Percentiles rank a stretch among this genome's conserved stretches.
Conservation (phyloP, 2,113 vertebrate species). For the Ciconia boyciana region DNA sequence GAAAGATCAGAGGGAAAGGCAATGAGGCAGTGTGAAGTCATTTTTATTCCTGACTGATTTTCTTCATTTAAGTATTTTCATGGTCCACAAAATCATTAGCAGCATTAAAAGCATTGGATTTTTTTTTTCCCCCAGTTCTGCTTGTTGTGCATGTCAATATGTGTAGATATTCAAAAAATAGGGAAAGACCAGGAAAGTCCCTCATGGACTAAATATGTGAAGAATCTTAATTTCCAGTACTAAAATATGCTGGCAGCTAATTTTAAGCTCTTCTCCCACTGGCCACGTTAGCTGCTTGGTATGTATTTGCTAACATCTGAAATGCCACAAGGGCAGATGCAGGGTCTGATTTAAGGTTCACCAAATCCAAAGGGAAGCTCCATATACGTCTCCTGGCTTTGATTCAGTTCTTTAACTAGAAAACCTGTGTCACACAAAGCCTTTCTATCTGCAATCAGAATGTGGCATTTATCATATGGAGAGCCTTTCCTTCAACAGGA, state of each 20-base stretch:
- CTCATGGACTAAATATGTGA: neutral
- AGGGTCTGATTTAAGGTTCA: neutral
- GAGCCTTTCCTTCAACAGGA: neutral
- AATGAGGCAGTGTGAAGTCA: neutral
- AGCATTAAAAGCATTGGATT: neutral
- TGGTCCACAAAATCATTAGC: neutral
- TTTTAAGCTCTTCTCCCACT: neutral
- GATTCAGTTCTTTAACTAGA: neutral
- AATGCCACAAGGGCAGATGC: neutral
- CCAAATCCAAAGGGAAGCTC: neutral
- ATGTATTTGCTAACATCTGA: neutral
- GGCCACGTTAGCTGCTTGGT: neutral
- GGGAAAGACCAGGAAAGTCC: neutral
- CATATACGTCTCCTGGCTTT: neutral
- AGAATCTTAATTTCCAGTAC: neutral
- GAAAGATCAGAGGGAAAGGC: slow-evolving; percentile 3
- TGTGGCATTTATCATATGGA: neutral
- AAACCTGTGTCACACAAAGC: neutral
- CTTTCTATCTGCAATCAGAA: neutral
- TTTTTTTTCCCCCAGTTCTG: neutral
- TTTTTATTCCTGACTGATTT: slow-evolving; percentile 23
- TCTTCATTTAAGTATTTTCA: neutral
- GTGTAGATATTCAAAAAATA: neutral
- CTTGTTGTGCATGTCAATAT: neutral
- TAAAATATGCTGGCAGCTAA: neutral